Evolutionary conservation across 2,113 vertebrate species (phyloP).

Genomic region (Cygnus atratus): DNA sequence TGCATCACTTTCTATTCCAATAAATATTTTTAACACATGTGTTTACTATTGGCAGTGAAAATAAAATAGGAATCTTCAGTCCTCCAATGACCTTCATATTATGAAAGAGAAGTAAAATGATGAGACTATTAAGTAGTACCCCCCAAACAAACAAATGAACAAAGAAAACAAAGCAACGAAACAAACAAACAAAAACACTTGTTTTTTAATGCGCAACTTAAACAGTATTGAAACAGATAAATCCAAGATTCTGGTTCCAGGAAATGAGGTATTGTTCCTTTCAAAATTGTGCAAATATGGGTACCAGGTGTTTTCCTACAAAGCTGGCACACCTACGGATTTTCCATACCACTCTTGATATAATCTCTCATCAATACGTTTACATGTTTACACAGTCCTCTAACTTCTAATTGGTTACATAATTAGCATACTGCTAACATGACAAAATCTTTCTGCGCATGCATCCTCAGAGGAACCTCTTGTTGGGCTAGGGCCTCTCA

Average conservation of each 20-base stretch:
- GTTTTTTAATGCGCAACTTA: accelerated
- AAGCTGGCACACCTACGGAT: too few species aligned
- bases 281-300: too few species aligned
- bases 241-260: not conserved
- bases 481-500: too few species aligned
- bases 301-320: not conserved
- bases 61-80: not conserved
- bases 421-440: too few species aligned
- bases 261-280: not conserved
- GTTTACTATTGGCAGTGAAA: not conserved
- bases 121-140: not conserved
- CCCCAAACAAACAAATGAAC: accelerated
- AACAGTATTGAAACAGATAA: not conserved
- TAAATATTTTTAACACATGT: not conserved
- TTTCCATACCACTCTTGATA: too few species aligned
- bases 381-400: too few species aligned
- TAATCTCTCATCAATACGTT: too few species aligned
- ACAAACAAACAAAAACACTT: not conserved
- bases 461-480: too few species aligned
- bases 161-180: too few species aligned
- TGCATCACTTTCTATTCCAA: not conserved
- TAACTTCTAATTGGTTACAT: too few species aligned
- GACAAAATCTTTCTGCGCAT: too few species aligned
- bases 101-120: not conserved
- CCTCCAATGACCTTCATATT: not conserved